Base-by-base conservation (phyloP, 2,797 vertebrate genomes). In the Hozukius guyotensis region DNA sequence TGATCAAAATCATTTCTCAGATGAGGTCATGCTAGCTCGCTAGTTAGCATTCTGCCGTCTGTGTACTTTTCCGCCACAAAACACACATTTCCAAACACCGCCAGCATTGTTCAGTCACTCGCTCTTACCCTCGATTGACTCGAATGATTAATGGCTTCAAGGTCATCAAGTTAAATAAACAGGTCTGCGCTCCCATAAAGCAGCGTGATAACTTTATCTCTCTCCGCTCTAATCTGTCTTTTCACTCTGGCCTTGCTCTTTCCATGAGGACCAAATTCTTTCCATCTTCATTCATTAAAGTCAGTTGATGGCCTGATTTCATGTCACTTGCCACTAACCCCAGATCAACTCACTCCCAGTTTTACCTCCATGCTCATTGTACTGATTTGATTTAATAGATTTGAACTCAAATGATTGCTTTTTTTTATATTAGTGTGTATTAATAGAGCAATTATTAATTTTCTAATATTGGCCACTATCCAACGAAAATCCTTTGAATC, bases 111-210 rank as follows among this genome's bases (percentile, higher is more conserved):
- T 66, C 9, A 12, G 1, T 67, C 42, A 66, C 22, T 72, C 52
- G 22, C 59, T 62, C n/a, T 34, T 69, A 78, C 3, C 18, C 59
- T 71, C 55, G 18, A 2, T 53, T 20, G 32, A 74, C 59, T 77
- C 2, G 4, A 52, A 27, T 82, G 74, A 88, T 68, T 69, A 74
- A 82, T 73, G 77, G 62, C 62, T 57, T 32, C 56, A 75, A 71
- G 61, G 85, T 82, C 69, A 66, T 76, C 32, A 57, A 87, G 67
- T 78, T 72, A 73, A 82, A 78, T 72, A 77, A 57, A 82, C n/a
- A 75, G 8, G 10, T 52, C 52, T 77, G 27, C 46, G 24, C 52
- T 73, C 29, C 71, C 32, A 74, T 85, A 77, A 82, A 61, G 8
- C 67, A 29, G 20, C 5, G 2, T 24, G 36, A 77, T 75, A 67